These are phyloP conservation scores for Coturnix japonica DNA, from an alignment of 2,113 vertebrate genomes.

Conservation along the genomic window DNA sequence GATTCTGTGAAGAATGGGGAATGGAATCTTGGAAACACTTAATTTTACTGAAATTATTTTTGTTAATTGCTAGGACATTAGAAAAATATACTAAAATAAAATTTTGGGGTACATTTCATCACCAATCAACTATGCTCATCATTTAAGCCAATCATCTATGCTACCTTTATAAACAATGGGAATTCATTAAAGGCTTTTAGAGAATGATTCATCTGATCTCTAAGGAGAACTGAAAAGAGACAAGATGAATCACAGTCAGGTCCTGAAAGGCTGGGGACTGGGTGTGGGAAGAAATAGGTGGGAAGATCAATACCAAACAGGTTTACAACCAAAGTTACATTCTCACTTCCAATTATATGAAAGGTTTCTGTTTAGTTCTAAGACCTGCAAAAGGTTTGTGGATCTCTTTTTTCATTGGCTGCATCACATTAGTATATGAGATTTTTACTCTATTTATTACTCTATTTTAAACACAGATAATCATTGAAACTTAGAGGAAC, in stretches of 20 bases:
- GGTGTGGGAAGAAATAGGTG: slow-evolving; percentile 29
- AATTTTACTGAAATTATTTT: neutral
- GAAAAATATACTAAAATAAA: neutral
- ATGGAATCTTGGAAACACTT: neutral
- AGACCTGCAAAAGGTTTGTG: neutral
- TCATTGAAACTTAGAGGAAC: neutral
- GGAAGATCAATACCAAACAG: neutral
- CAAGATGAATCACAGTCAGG: slow-evolving; percentile 24
- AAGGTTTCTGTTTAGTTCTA: neutral
- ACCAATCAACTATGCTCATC: neutral
- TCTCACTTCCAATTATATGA: neutral
- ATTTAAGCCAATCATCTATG: neutral
- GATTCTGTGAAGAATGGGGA: neutral
- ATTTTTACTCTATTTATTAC: neutral
- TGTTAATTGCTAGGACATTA: neutral
- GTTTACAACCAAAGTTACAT: neutral
- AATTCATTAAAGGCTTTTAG: slow-evolving; percentile 50
- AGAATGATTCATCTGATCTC: slow-evolving; percentile 47
- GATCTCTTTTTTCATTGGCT: neutral
- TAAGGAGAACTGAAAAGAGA: slow-evolving; percentile 34
- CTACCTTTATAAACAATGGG: neutral
- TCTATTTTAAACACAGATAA: neutral
- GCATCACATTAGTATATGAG: neutral
- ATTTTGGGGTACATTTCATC: neutral
- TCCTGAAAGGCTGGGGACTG: slow-evolving; percentile 6